Percentiles rank a stretch among this genome's conserved stretches.
phyloP scores from a whole-genome alignment of 2,888 invertebrate genomes.

The Xestobium rufovillosum region DNA sequence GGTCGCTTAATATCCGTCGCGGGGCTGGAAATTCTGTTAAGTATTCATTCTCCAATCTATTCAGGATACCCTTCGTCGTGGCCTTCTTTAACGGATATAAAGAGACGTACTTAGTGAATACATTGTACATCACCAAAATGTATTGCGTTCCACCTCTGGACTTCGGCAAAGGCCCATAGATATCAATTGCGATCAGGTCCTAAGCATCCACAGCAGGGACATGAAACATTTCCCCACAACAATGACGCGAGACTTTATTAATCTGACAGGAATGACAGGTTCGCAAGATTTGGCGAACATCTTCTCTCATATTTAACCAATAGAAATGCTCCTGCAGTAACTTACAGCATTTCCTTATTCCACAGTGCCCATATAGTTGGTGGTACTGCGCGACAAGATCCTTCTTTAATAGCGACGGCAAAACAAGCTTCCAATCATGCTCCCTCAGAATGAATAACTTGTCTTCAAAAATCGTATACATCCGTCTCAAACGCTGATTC shows the following conservation, averaged over 20 bases:
- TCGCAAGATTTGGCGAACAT: neutral
- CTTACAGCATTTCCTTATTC: slow-evolving; percentile 11
- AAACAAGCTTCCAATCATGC: too few relatives aligned
- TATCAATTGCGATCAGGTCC: slow-evolving; percentile 14
- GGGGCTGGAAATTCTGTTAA: slow-evolving; percentile 1
- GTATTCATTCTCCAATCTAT: slow-evolving; percentile 8
- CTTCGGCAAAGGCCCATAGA: slow-evolving; percentile 16
- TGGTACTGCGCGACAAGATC: slow-evolving; percentile 7
- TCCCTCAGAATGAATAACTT: too few relatives aligned
- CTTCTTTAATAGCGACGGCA: neutral
- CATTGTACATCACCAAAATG: slow-evolving; percentile 16
- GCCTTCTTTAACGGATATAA: slow-evolving; percentile 16
- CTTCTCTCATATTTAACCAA: slow-evolving; percentile 6
- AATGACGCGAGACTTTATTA: slow-evolving; percentile 3
- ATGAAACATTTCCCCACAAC: slow-evolving; percentile 4
- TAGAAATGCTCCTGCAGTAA: slow-evolving; percentile 7
- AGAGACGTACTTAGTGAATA: slow-evolving; percentile 18
- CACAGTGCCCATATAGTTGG: slow-evolving; percentile 13
- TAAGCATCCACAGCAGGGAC: neutral
- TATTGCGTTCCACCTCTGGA: slow-evolving; percentile 9
- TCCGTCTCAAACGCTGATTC: too few relatives aligned
- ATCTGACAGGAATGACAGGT: slow-evolving; percentile 9
- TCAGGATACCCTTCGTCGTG: slow-evolving; percentile 6
- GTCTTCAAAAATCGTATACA: too few relatives aligned
- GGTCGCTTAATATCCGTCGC: slow-evolving; percentile 15